phyloP scores from a whole-genome alignment of 2,888 invertebrate species.

The Drosophila mimica region DNA sequence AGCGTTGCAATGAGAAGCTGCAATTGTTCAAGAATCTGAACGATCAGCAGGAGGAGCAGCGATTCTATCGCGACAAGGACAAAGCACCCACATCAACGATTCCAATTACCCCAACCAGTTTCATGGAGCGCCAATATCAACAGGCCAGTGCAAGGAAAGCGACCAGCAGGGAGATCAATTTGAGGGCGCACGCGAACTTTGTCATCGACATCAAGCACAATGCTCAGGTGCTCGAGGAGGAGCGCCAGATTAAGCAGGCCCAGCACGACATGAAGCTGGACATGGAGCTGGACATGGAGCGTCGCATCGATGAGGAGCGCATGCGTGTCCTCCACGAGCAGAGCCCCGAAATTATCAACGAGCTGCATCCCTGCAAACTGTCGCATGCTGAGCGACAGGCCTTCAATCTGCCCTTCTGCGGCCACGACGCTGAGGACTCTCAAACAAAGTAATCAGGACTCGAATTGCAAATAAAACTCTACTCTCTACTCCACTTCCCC shows the following conservation, averaged over 20 bases:
- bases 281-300: slow-evolving; percentile 48
- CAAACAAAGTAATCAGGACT: slow-evolving; percentile 6
- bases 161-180: slow-evolving; percentile 6
- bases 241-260: slow-evolving; percentile 25
- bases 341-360: slow-evolving; percentile 40
- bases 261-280: slow-evolving; percentile 46
- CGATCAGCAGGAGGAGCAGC: slow-evolving; percentile 48
- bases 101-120: slow-evolving; percentile 47
- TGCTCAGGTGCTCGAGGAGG: slow-evolving; percentile 36
- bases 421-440: slow-evolving; percentile 9
- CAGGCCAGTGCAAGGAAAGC: slow-evolving; percentile 8
- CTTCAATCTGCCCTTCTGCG: slow-evolving; percentile 40
- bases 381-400: slow-evolving; percentile 34
- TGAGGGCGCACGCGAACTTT: slow-evolving; percentile 18
- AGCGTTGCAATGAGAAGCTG: slow-evolving; percentile 31
- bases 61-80: slow-evolving; percentile 34
- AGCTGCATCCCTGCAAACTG: slow-evolving; percentile 45
- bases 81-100: slow-evolving; percentile 9
- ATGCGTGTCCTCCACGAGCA: slow-evolving; percentile 55
- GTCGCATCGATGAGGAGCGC: slow-evolving; percentile 51
- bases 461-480: not conserved
- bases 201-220: slow-evolving; percentile 28
- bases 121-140: slow-evolving; percentile 64
- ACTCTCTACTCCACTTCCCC: not conserved
- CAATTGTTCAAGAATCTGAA: slow-evolving; percentile 56